Evolutionary conservation across 2,113 vertebrate species (phyloP).

Genomic region (Alligator mississippiensis): DNA sequence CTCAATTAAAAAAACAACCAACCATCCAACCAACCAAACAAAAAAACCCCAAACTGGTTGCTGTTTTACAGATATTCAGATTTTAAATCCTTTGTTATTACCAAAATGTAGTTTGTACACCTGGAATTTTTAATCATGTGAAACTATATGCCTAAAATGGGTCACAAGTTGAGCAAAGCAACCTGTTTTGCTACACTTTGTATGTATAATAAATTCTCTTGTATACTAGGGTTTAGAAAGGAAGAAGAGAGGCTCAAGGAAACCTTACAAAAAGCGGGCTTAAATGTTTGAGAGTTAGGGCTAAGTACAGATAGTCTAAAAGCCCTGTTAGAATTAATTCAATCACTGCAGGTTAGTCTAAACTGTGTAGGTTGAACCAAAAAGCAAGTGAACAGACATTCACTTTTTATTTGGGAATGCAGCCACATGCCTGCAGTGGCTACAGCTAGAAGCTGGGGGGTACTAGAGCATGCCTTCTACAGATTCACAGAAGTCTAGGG

Average conservation of each 20-base stretch:
- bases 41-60: not conserved
- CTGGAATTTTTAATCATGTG: not conserved
- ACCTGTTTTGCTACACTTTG: not conserved
- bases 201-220: no score
- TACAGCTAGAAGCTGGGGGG: no score
- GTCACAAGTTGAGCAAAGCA: not conserved
- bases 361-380: no score
- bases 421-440: no score
- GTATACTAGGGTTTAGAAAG: no score
- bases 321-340: no score
- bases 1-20: not conserved
- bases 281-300: not conserved
- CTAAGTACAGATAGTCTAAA: not conserved
- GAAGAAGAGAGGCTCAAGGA: not conserved
- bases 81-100: not conserved
- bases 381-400: no score
- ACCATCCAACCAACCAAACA: not conserved
- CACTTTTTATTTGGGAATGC: no score
- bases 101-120: not conserved
- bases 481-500: no score
- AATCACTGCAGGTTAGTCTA: no score
- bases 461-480: no score
- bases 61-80: not conserved
- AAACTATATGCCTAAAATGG: not conserved
- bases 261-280: not conserved